Percentiles rank a stretch among this genome's conserved stretches.
These are phyloP conservation scores for Acronicta psi DNA, from an alignment of 2,888 invertebrate species.

Conservation along the genomic window DNA sequence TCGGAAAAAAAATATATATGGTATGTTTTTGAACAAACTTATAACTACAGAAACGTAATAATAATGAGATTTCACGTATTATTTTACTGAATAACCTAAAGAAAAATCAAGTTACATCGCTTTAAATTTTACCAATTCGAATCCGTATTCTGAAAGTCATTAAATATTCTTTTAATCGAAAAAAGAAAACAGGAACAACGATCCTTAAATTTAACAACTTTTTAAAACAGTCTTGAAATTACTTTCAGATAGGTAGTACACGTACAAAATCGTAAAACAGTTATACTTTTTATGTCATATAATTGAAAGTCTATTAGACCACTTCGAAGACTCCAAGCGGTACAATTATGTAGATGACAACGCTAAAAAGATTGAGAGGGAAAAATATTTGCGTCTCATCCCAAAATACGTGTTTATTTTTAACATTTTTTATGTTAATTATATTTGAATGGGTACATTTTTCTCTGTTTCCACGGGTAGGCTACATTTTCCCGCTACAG, in stretches of 20 bases:
- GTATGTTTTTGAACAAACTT: no score
- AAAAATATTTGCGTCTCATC: slow-evolving; percentile 57
- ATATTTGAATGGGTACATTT: slow-evolving; percentile 80
- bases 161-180: slow-evolving; percentile 30
- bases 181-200: slow-evolving; percentile 37
- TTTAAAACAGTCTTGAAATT: slow-evolving; percentile 21
- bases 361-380: slow-evolving; percentile 54
- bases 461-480: slow-evolving; percentile 73
- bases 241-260: slow-evolving; percentile 22
- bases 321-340: slow-evolving; percentile 46
- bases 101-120: neutral
- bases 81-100: no score
- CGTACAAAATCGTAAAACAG: slow-evolving; percentile 33
- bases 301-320: slow-evolving; percentile 39
- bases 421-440: slow-evolving; percentile 79
- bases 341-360: slow-evolving; percentile 60
- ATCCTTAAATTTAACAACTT: slow-evolving; percentile 36
- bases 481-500: slow-evolving; percentile 76
- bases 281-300: slow-evolving; percentile 19
- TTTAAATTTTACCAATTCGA: neutral
- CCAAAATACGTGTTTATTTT: slow-evolving; percentile 74
- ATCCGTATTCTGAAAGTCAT: slow-evolving; percentile 15
- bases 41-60: no score
- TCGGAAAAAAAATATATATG: no score
- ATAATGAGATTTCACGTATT: no score